A percentile compares a stretch with the other conserved stretches of the same genome.
Conservation (phyloP, 2,888 invertebrate species). For the Trachelus iudaicus region DNA sequence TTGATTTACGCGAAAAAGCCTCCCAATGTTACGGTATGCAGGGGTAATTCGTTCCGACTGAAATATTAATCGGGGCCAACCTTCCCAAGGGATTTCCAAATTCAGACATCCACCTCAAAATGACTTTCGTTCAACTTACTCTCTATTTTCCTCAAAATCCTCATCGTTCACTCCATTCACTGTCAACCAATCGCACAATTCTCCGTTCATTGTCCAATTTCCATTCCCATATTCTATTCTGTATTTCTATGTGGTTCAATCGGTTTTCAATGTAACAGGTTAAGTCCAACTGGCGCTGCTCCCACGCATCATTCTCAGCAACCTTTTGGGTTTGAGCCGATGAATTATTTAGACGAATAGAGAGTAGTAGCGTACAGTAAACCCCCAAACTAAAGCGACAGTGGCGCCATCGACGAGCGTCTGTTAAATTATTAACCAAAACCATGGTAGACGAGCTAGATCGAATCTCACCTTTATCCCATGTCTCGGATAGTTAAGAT, state of each 20-base stretch:
- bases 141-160: neutral
- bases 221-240: neutral
- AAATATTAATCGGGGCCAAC: neutral
- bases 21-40: neutral
- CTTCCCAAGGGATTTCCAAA: neutral
- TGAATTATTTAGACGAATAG: constrained; percentile 51
- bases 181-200: neutral
- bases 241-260: neutral
- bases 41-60: neutral
- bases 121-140: neutral
- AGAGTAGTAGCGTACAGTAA: neutral
- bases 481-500: neutral
- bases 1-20: neutral
- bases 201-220: neutral
- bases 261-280: constrained; percentile 24
- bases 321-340: constrained; percentile 30
- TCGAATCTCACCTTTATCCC: neutral
- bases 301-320: constrained; percentile 29
- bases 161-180: neutral
- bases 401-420: neutral
- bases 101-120: neutral
- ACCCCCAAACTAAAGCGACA: neutral
- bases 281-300: constrained; percentile 31
- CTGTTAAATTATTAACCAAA: constrained; percentile 17
- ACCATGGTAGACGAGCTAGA: neutral